Percentiles rank a stretch among this genome's conserved stretches.
phyloP scores from a whole-genome alignment of 2,888 invertebrate species.

The Horisme vitalbata region DNA sequence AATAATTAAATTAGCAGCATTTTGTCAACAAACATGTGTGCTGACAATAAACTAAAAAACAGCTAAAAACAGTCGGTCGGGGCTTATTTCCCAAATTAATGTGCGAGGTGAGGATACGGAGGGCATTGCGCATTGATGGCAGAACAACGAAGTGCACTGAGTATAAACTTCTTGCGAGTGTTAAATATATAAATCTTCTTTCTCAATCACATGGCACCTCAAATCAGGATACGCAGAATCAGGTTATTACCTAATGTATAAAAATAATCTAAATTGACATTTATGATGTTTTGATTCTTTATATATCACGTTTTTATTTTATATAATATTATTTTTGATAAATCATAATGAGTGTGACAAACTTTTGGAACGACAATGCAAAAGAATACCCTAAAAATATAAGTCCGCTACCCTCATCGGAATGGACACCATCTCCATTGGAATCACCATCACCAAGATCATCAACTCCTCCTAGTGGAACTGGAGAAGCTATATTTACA shows the following conservation, averaged over 20 bases:
- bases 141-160: too few species aligned
- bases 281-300: background rate
- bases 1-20: too few species aligned
- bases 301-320: background rate
- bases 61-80: too few species aligned
- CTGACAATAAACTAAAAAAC: too few species aligned
- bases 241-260: background rate
- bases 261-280: background rate
- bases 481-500: constrained; percentile 58
- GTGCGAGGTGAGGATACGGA: too few species aligned
- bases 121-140: too few species aligned
- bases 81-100: too few species aligned
- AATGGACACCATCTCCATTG: constrained; percentile 46
- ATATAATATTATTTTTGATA: constrained; percentile 1
- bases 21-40: too few species aligned
- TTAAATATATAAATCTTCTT: too few species aligned
- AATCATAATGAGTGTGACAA: constrained; percentile 36
- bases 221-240: too few species aligned
- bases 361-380: constrained; percentile 44
- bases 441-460: constrained; percentile 54
- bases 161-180: too few species aligned
- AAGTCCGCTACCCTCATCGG: constrained; percentile 38
- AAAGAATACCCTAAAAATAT: constrained; percentile 41
- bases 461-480: constrained; percentile 45
- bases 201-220: too few species aligned